Base-by-base conservation (phyloP, 2,113 vertebrate species). In the Anthoscopus minutus region DNA sequence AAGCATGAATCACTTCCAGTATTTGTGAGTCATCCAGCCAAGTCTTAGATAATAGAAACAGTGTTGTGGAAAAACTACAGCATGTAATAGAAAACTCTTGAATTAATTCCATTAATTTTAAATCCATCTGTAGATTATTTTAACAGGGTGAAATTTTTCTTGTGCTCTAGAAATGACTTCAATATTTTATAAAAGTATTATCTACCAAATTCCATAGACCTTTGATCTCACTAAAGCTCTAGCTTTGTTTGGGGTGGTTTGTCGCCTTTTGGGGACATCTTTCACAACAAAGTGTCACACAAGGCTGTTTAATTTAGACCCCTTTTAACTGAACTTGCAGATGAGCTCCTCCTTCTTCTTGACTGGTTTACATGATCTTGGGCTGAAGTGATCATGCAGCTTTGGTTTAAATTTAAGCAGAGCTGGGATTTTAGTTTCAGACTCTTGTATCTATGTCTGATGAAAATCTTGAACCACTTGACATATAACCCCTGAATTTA, bases 1-100 rank as follows among this genome's bases (percentile, higher is more conserved):
- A 95, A 54, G 38, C 30, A 12, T 95, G 91, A 95, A 58, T 96
- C 89, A 94, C 17, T 91, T 89, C 35, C 73, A 95, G 58, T 30
- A 40, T 30, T 27, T 35, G 23, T 84, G 78, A 93, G 50, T 72
- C 84, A 87, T 33, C 38, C 24, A 35, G 37, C 48, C 45, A 56
- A 82, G 35, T 22, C 15, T 23, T 53, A 80, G 60, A 79, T 76
- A 81, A 92, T 60, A 91, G 24, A 4, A 89, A 60, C 60, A 93
- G 24, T 4, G 1, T 54, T 62, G 42, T 66, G 71, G 45, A 81
- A 91, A 70, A 88, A 70, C 57, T 69, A 84, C 0, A 0, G 33
- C 27, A 24, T n/a, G 50, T 54, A 51, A 88, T n/a, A 82, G 50
- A 73, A 83, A 54, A 89, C 11, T 6, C 42, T 6, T 89, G 64